Evolutionary conservation across 1,140 invertebrate species (phyloP).

Genomic region (Zaprionus camerounensis): DNA sequence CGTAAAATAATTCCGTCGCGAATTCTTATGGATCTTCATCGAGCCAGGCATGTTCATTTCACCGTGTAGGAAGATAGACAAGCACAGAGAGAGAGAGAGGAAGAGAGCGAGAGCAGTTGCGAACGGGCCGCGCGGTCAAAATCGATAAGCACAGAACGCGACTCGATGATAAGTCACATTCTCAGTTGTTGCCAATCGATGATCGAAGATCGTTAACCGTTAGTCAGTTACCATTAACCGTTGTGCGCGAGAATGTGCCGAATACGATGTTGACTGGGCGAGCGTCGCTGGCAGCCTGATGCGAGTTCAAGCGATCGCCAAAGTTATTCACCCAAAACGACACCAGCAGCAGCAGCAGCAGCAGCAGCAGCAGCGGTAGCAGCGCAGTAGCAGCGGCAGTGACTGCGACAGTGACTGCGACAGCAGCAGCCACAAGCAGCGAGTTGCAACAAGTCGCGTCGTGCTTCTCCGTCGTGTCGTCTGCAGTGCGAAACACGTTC

Average conservation of each 20-base stretch:
- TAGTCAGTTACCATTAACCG: background rate
- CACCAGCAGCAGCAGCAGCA: conserved; percentile 11
- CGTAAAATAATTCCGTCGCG: conserved; percentile 77
- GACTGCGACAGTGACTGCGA: background rate
- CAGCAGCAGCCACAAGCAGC: conserved; percentile 11
- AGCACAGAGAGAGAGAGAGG: background rate
- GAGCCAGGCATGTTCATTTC: conserved; percentile 74
- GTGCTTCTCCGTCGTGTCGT: background rate
- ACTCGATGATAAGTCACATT: conserved; percentile 29
- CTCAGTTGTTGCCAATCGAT: background rate
- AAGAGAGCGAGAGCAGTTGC: background rate
- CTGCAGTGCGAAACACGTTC: conserved; percentile 65
- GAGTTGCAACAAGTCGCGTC: conserved; percentile 4
- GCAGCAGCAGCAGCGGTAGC: background rate
- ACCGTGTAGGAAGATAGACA: background rate
- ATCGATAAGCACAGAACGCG: conserved; percentile 16
- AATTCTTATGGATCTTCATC: conserved; percentile 72
- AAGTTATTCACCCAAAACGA: conserved; percentile 80
- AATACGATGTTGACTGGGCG: conserved; percentile 59
- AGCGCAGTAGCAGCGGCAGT: background rate
- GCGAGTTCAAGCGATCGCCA: conserved; percentile 71
- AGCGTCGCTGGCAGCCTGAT: conserved; percentile 67
- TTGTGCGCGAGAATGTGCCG: conserved; percentile 2
- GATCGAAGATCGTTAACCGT: background rate
- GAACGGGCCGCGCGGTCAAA: background rate